Evolutionary conservation across 2,888 invertebrate genomes (phyloP).

Genomic region (Caenorhabditis sp.): DNA sequence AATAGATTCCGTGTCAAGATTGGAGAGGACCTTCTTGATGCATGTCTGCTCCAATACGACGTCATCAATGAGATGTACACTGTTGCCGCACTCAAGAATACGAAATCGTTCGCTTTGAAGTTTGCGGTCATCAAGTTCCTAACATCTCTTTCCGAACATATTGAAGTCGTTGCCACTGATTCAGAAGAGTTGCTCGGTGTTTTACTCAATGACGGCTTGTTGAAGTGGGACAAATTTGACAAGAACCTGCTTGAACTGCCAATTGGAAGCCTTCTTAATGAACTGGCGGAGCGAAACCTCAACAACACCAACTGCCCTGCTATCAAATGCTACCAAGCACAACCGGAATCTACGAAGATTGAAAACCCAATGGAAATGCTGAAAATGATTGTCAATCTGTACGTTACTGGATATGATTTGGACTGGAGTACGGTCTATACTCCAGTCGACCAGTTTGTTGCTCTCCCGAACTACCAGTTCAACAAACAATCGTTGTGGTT

Average conservation of each 20-base stretch:
- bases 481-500: conserved; percentile 67
- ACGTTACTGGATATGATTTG: conserved; percentile 58
- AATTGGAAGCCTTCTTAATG: conserved; percentile 30
- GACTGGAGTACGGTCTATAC: conserved; percentile 66
- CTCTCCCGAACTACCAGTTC: conserved; percentile 72
- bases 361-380: conserved; percentile 21
- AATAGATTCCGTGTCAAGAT: conserved; percentile 37
- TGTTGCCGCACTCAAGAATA: conserved; percentile 30
- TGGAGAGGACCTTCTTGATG: not conserved
- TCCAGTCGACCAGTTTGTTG: conserved; percentile 41
- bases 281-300: conserved; percentile 30
- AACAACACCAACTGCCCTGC: conserved; percentile 11
- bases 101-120: conserved; percentile 45
- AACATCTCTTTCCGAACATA: conserved; percentile 29
- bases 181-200: conserved; percentile 23
- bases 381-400: conserved; percentile 33
- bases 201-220: conserved; percentile 33
- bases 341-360: conserved; percentile 10
- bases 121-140: conserved; percentile 51
- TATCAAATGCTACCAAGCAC: conserved; percentile 24
- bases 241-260: conserved; percentile 11
- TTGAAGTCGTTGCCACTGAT: conserved; percentile 39
- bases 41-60: conserved; percentile 39
- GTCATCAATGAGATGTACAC: conserved; percentile 46
- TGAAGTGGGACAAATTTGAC: conserved; percentile 45